Percentiles rank a stretch among this genome's conserved stretches.
These are phyloP conservation scores for Adelosebastes latens DNA, from an alignment of 2,797 vertebrate species.

Conservation along the genomic window DNA sequence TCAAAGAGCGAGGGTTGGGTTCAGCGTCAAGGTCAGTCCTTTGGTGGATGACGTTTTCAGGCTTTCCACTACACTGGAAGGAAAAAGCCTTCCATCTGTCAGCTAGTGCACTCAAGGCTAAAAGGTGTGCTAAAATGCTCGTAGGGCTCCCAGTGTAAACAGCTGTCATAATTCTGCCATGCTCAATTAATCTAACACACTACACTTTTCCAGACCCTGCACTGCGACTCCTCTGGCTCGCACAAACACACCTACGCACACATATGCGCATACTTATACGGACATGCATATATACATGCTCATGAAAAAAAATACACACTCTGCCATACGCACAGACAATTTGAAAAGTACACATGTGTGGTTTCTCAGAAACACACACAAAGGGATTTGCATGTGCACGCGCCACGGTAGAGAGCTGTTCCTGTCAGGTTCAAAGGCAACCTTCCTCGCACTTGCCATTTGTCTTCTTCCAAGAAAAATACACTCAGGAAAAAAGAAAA, in stretches of 20 bases:
- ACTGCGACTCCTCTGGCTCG: constrained; percentile 50
- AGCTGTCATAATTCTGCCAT: constrained; percentile 86
- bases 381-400: constrained; percentile 52
- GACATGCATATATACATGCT: constrained; percentile 40
- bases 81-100: constrained; percentile 81
- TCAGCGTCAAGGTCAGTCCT: constrained; percentile 75
- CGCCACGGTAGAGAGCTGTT: constrained; percentile 47
- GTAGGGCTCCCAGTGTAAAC: constrained; percentile 82
- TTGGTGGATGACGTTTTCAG: constrained; percentile 75
- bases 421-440: constrained; percentile 74
- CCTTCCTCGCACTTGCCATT: constrained; percentile 69
- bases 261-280: constrained; percentile 35
- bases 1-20: constrained; percentile 69
- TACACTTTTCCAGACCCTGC: constrained; percentile 79
- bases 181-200: constrained; percentile 83
- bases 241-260: constrained; percentile 53
- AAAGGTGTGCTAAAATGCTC: constrained; percentile 83
- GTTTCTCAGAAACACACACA: constrained; percentile 28
- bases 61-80: constrained; percentile 73
- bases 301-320: constrained; percentile 27
- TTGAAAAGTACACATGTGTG: constrained; percentile 49
- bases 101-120: constrained; percentile 79
- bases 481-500: constrained; percentile 59
- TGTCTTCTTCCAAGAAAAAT: constrained; percentile 72
- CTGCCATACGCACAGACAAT: constrained; percentile 18